Conservation (phyloP, 2,113 vertebrate genomes). For the Furnarius figulus region DNA sequence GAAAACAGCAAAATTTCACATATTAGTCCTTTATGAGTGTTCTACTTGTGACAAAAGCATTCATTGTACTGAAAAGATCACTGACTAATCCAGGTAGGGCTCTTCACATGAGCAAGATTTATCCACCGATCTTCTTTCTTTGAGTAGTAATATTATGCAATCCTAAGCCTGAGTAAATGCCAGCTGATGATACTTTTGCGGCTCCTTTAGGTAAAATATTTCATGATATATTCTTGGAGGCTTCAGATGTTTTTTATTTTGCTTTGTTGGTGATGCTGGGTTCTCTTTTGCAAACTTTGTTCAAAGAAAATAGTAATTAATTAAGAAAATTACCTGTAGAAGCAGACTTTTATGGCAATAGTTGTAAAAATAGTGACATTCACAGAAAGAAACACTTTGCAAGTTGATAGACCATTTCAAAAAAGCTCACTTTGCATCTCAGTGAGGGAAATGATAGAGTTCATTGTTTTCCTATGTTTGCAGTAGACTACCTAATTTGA, state of each 20-base stretch:
- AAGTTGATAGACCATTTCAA: not conserved
- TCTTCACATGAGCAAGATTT: not conserved
- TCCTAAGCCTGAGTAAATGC: not conserved
- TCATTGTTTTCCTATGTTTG: not conserved
- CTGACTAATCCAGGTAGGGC: not conserved
- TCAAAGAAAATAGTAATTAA: not conserved
- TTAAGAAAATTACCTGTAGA: not conserved
- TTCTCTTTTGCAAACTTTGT: not conserved
- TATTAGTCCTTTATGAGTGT: not conserved
- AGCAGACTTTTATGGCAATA: not conserved
- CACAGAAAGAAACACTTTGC: not conserved
- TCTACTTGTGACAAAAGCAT: not conserved
- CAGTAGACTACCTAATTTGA: not conserved
- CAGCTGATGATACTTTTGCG: not conserved
- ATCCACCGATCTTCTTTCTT: not conserved
- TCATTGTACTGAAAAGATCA: not conserved
- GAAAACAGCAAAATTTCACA: not conserved
- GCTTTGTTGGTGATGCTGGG: not conserved
- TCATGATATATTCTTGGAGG: not conserved
- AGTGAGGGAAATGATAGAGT: not conserved
- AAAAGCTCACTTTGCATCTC: not conserved
- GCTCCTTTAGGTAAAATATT: not conserved
- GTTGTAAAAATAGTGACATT: not conserved
- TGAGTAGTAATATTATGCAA: not conserved
- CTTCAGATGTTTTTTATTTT: not conserved